Conservation (phyloP, 2,888 invertebrate species). For the Drosophila diplacantha region DNA sequence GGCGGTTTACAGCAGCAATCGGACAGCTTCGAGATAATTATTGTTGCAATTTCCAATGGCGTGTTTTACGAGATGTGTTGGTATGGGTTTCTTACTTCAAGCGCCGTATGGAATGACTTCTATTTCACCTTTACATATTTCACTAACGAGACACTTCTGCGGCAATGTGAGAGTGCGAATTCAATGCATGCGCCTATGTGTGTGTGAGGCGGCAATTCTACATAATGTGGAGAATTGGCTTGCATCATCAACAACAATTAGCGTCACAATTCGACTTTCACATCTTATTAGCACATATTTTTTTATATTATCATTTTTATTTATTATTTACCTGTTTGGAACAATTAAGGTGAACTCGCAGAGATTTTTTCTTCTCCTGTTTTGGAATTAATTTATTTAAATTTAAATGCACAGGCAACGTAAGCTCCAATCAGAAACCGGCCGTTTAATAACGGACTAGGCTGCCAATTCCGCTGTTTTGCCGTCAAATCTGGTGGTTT, state of each 20-base stretch:
- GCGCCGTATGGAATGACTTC: constrained; percentile 59
- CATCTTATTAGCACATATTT: not conserved
- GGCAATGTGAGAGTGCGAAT: constrained; percentile 23
- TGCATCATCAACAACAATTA: constrained; percentile 52
- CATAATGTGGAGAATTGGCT: constrained; percentile 45
- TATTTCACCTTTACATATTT: constrained; percentile 69
- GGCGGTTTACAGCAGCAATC: constrained; percentile 35
- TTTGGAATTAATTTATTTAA: constrained; percentile 52
- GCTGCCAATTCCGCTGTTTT: no score
- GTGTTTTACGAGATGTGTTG: constrained; percentile 37
- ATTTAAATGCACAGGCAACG: constrained; percentile 63
- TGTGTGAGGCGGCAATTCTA: constrained; percentile 25
- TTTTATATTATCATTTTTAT: not conserved
- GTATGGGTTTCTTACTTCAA: constrained; percentile 18
- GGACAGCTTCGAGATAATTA: constrained; percentile 42
- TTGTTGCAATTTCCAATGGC: constrained; percentile 54
- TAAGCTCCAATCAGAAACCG: constrained; percentile 32
- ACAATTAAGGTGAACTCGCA: constrained; percentile 27
- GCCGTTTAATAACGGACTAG: not conserved
- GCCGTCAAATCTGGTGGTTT: no score
- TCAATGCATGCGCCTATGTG: constrained; percentile 9
- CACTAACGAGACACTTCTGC: constrained; percentile 28
- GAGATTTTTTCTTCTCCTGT: constrained; percentile 52
- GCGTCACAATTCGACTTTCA: constrained; percentile 5
- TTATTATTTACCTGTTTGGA: constrained; percentile 35